phyloP scores from a whole-genome alignment of 2,888 invertebrate genomes.

The Iselma pallidipennis region DNA sequence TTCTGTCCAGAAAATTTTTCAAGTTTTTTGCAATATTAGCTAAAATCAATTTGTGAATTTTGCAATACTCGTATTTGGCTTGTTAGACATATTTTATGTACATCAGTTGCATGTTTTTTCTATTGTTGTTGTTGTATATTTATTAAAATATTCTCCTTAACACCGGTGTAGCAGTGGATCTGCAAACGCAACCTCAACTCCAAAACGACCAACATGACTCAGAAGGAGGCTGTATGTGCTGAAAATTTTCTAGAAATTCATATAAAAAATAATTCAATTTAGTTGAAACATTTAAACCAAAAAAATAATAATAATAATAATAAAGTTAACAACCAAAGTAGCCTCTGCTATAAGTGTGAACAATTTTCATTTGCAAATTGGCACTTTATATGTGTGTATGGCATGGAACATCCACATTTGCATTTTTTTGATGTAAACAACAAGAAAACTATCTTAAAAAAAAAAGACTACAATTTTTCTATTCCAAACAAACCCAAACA shows the following conservation, averaged over 20 bases:
- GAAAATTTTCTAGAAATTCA: slow-evolving; percentile 48
- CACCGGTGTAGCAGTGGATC: slow-evolving; percentile 71
- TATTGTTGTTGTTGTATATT: background rate
- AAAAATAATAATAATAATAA: slow-evolving; percentile 30
- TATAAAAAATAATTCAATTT: slow-evolving; percentile 20
- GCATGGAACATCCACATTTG: slow-evolving; percentile 27
- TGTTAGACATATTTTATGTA: background rate
- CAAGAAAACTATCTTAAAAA: background rate
- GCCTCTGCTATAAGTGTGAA: slow-evolving; percentile 52
- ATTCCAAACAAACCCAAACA: background rate
- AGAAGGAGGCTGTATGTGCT: slow-evolving; percentile 85
- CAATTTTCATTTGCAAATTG: slow-evolving; percentile 34
- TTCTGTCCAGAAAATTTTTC: background rate
- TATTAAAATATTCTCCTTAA: slow-evolving; percentile 18
- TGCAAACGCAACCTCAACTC: slow-evolving; percentile 80
- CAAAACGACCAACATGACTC: slow-evolving; percentile 78
- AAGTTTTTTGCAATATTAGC: background rate
- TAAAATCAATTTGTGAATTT: background rate
- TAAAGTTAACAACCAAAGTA: slow-evolving; percentile 41
- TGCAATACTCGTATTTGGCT: background rate
- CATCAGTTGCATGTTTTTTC: slow-evolving; percentile 8
- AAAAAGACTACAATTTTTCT: background rate
- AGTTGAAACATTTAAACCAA: slow-evolving; percentile 26
- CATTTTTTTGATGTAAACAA: slow-evolving; percentile 21
- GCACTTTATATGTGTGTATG: slow-evolving; percentile 29